Base-by-base conservation (phyloP, 2,797 vertebrate species). In the Cossypha caffra region DNA sequence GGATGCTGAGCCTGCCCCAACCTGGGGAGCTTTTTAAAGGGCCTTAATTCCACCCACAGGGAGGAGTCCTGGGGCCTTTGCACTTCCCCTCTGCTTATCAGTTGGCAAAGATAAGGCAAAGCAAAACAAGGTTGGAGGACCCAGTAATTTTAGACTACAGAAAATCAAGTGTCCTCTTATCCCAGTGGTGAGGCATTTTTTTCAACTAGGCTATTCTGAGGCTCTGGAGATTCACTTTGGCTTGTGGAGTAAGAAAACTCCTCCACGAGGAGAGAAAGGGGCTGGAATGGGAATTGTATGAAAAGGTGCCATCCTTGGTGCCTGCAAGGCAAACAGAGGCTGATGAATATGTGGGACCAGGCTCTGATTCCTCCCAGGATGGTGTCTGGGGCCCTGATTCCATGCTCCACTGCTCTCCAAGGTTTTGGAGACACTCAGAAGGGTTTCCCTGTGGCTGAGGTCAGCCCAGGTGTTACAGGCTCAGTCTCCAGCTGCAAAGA, bases 381-480 rank as follows among this genome's bases (percentile, higher is more conserved):
- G 42, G 15, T 2, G 4, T 26, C 38, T 1, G 2, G 42, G 14
- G 23, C 25, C 14, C 20, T 57, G 59, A 42, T 42, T 35, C 71
- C 16, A 2, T 9, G 28, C 25, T 16, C 20, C 17, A 1, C 24
- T 38, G 6, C 5, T 74, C 35, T 54, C 52, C 9, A 0, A 5
- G 16, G 31, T 40, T 78, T 43, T 73, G 69, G 82, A 48, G 26
- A 6, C 51, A 4, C 40, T 51, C 11, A 14, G 48, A 16, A 58
- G n/a, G 35, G 31, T 28, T 88, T 72, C 7, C 14, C 28, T 35
- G 38, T 58, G 1, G 1, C 55, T 42, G 43, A 67, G 50, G 14
- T 42, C 43, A 45, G 52, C 64, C 40, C 38, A 37, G 15, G 51
- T 12, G 42, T 51, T 7, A 3, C 23, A 78, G 28, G 7, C 40